These are phyloP conservation scores for Melopsittacus undulatus DNA, from an alignment of 2,797 vertebrate genomes.

Conservation along the genomic window DNA sequence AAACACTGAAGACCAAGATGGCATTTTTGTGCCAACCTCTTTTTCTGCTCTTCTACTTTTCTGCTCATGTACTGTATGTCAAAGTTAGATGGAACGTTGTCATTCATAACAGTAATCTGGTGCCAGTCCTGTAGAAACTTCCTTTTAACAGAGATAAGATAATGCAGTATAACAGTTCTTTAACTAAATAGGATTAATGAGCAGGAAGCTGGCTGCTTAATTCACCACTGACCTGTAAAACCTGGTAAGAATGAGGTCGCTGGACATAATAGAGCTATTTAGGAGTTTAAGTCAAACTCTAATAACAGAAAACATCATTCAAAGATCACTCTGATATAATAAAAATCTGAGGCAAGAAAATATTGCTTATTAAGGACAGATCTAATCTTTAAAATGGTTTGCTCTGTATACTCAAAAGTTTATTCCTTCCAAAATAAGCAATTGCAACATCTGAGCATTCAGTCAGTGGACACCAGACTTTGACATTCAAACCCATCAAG, in stretches of 20 bases:
- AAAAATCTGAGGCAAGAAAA: conserved; percentile 59
- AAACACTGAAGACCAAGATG: background rate
- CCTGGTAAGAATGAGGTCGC: conserved; percentile 64
- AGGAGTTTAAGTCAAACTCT: conserved; percentile 67
- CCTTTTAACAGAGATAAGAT: conserved; percentile 74
- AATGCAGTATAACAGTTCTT: conserved; percentile 74
- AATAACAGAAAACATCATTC: conserved; percentile 50
- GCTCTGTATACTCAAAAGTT: conserved; percentile 28
- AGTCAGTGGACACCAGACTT: conserved; percentile 64
- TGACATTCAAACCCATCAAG: conserved; percentile 51
- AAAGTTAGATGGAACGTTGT: conserved; percentile 18
- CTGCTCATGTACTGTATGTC: background rate
- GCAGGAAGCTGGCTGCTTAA: conserved; percentile 75
- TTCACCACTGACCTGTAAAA: conserved; percentile 75
- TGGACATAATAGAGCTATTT: conserved; percentile 74
- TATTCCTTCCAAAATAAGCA: conserved; percentile 71
- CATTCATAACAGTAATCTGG: conserved; percentile 65
- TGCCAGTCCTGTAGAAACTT: conserved; percentile 71
- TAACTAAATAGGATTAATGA: conserved; percentile 79
- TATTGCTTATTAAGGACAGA: conserved; percentile 44
- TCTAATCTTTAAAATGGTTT: conserved; percentile 58
- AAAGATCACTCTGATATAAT: conserved; percentile 67
- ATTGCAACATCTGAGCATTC: conserved; percentile 68
- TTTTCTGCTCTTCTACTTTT: conserved; percentile 32
- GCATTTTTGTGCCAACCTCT: background rate